Base-by-base conservation (phyloP, 2,797 vertebrate genomes). In the Discoglossus pictus region DNA sequence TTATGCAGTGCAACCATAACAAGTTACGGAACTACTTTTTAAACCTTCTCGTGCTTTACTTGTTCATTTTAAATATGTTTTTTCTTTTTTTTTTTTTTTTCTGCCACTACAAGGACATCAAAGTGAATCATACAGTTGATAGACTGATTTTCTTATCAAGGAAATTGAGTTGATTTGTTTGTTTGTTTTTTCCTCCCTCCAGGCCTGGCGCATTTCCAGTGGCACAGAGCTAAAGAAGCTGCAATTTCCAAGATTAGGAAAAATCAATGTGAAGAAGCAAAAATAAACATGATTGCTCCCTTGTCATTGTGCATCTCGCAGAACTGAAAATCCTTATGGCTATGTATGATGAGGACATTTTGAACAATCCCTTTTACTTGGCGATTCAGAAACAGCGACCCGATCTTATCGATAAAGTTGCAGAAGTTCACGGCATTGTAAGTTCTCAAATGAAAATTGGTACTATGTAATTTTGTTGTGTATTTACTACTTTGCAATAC, bases 311-410 rank as follows among this genome's bases (percentile, higher is more conserved):
- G 12, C 36, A 3, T 50, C 9, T 42, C 54, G 76, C 62, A 68
- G 56, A 54, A 61, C 61, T 75, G 78, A 83, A 82, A 83, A 84
- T 90, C 91, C 94, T 82, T 88, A 99, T 99, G 97, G 97, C 95
- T 89, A 81, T 94, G 61, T 99, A 99, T 92, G 97, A 99, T 90
- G 97, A 99, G 87, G 92, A 99, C 81, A 88, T 99, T 79, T 83
- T 93, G 84, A 98, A 89, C 86, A 99, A 99, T 66, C 92, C 93
- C 35, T 99, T 99, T 84, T 99, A 96, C 84, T 65, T 93, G 87
- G 90, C 93, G 10, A 80, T 98, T 76, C 92, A 95, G 80, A 97
- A 93, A 78, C 90, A 84, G 72, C 89, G 92, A 53, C 93, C 94
- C 0, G 94, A 99, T 74, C 87, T 98, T 2, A 94, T 89, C 80